Evolutionary conservation across 2,888 invertebrate genomes (phyloP), one percentile per base, ranked within the genome.

Genomic region (Gisinianus flammeolus): DNA sequence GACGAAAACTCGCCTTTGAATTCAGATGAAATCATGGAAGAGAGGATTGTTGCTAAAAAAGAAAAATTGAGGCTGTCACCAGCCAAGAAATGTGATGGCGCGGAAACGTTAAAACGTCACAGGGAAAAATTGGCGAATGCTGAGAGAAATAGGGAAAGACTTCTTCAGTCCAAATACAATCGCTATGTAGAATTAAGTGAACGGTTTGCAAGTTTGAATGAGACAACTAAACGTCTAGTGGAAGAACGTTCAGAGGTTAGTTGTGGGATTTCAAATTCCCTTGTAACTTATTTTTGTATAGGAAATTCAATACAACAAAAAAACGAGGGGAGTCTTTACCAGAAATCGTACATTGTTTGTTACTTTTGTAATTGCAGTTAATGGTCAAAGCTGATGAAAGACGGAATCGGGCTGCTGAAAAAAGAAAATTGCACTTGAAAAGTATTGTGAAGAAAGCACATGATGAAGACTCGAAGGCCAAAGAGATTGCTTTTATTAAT

Each of bases 401-500:
- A 85, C n/a, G 83, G 10, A 93, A 94, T 85, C 91, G 94, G 79
- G 98, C 98, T 0, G 95, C 95, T 24, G 95, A 96, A 86, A 98
- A 98, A 86, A 90, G 98, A 26, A 93, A 92, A 79, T 91, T 92
- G 83, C 93, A 94, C 87, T 87, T 94, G 6, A 92, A 90, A 87
- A 94, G 91, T 86, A 95, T 96, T 83, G 93, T 97, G 0, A 91
- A 93, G 83, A 98, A 98, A 87, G 98, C 98, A 0, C 97, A 97
- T 86, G 98, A 98, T 85, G 98, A 98, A 86, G 98, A 98, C 84
- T 95, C 96, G 79, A 98, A 98, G 87, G 91, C 96, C 4, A 94
- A 95, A 81, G 98, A 99, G 89, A 98, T 98, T 76, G 97, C 97
- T 19, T 98, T 98, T 87, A 98, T 98, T 79, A 98, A 97, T 87